Conservation (phyloP, 2,113 vertebrate species). For the Oxyura jamaicensis region DNA sequence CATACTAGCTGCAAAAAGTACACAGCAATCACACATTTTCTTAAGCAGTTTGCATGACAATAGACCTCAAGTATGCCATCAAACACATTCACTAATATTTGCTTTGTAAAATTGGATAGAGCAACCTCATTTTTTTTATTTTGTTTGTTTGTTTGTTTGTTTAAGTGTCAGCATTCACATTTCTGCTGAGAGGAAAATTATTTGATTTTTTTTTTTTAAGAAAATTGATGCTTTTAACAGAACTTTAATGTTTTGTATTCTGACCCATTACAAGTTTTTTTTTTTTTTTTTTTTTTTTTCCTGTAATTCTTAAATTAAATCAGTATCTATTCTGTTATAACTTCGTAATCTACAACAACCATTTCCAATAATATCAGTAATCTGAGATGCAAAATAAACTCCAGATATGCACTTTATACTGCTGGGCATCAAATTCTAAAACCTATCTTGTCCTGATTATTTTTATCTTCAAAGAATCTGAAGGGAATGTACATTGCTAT, state of each 20-base stretch:
- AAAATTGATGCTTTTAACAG: not conserved
- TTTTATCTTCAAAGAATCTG: not conserved
- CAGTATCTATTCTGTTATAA: not conserved
- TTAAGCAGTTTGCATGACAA: not conserved
- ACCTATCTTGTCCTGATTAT: not conserved
- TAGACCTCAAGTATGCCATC: not conserved
- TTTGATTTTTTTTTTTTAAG: not conserved
- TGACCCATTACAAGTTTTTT: not conserved
- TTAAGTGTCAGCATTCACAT: not conserved
- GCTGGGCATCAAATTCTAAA: not conserved
- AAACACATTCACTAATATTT: not conserved
- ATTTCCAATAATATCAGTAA: not conserved
- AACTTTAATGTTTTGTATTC: not conserved
- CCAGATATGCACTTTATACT: not conserved
- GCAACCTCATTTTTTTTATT: not conserved
- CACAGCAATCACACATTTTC: not conserved
- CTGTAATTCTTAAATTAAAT: not conserved
- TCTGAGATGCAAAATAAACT: not conserved
- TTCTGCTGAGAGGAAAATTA: not conserved
- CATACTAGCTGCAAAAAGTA: accelerated
- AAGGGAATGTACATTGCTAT: not conserved
- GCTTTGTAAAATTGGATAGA: not conserved
- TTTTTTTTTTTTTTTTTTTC: not conserved
- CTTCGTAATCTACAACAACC: not conserved
- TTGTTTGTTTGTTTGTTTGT: not conserved